These are phyloP conservation scores for Xestia c-nigrum DNA, from an alignment of 2,888 invertebrate genomes.

Conservation along the genomic window DNA sequence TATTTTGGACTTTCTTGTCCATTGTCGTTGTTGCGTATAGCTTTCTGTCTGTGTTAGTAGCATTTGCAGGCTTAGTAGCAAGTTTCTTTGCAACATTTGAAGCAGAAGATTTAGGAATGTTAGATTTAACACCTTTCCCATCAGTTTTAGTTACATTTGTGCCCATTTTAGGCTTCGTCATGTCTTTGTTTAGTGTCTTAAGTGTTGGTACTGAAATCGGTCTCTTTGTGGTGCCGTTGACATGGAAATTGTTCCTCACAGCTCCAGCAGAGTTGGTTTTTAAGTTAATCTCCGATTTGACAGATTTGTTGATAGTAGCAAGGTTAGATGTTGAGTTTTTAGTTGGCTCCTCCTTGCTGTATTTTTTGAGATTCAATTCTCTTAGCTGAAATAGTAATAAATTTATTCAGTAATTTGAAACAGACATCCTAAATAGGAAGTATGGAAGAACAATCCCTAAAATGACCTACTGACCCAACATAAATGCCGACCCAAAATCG, in stretches of 20 bases:
- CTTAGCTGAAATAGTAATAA: conserved; percentile 75
- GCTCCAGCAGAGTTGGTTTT: conserved; percentile 37
- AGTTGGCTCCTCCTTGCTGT: conserved; percentile 67
- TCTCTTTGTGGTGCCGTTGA: conserved; percentile 68
- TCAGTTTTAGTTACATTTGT: conserved; percentile 20
- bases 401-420: not conserved
- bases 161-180: conserved; percentile 55
- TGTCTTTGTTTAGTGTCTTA: conserved; percentile 46
- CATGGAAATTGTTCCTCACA: conserved; percentile 70
- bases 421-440: not conserved
- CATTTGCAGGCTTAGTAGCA: conserved; percentile 14
- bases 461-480: no score
- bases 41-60: conserved; percentile 24
- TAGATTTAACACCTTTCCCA: conserved; percentile 20
- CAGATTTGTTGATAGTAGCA: conserved; percentile 55
- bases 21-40: conserved; percentile 20
- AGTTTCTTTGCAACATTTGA: conserved; percentile 31
- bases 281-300: conserved; percentile 55
- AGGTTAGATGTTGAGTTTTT: conserved; percentile 55
- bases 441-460: not conserved
- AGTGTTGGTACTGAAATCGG: conserved; percentile 65
- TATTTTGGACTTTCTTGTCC: conserved; percentile 25
- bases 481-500: no score
- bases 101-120: conserved; percentile 40
- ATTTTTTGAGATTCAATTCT: conserved; percentile 83